phyloP scores from a whole-genome alignment of 2,888 invertebrate genomes.

The Dolichopus griseipennis region DNA sequence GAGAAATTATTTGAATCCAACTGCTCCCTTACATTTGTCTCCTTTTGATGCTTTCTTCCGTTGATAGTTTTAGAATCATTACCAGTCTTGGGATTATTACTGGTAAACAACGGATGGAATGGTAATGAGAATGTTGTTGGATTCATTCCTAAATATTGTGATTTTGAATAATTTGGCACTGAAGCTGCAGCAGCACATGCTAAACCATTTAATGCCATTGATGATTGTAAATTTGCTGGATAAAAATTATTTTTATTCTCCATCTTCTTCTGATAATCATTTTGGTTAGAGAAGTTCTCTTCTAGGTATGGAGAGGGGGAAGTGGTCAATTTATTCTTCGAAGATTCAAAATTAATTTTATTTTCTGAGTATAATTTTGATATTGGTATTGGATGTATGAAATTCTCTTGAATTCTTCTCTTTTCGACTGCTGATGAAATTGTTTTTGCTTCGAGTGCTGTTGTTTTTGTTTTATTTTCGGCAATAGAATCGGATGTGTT shows the following conservation, averaged over 20 bases:
- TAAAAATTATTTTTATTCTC: not conserved
- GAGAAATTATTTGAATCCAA: not conserved
- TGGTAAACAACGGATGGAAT: not conserved
- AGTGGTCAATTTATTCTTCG: no score
- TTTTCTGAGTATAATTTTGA: not conserved
- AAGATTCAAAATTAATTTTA: not conserved
- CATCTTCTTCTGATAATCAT: not conserved
- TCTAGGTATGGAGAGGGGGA: not conserved
- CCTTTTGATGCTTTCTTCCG: no score
- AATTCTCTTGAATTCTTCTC: constrained; percentile 20
- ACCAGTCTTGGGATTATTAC: no score
- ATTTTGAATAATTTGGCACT: not conserved
- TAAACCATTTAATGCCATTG: not conserved
- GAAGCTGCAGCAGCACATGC: not conserved
- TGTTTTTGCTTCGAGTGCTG: constrained; percentile 18
- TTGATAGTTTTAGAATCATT: no score
- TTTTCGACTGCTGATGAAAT: constrained; percentile 19
- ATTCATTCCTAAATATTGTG: not conserved
- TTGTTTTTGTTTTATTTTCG: constrained; percentile 18
- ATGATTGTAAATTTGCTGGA: not conserved
- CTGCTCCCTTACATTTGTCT: no score
- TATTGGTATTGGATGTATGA: constrained; percentile 11
- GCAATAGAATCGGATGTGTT: constrained; percentile 15
- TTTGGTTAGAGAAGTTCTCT: not conserved
- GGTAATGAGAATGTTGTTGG: not conserved